Conservation (phyloP, 2,797 vertebrate genomes). For the Centroberyx gerrardi region DNA sequence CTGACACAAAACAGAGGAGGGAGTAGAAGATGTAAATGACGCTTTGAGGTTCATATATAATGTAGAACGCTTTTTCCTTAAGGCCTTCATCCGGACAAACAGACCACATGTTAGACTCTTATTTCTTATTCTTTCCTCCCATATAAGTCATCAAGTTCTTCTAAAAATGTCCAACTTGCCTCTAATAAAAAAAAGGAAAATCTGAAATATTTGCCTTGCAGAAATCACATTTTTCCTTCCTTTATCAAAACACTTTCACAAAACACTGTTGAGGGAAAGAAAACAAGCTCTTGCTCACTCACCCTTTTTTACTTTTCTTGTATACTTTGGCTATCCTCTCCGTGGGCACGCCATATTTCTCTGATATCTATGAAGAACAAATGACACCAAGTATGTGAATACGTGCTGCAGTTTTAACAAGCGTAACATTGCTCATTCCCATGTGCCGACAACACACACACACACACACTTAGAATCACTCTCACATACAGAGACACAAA, state of each 20-base stretch:
- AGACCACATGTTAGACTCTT: no score
- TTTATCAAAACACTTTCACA: no score
- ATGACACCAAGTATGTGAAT: neutral
- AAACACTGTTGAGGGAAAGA: no score
- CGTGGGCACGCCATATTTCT: conserved; percentile 93
- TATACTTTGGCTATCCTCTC: conserved; percentile 97
- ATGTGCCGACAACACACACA: neutral
- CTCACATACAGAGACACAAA: neutral
- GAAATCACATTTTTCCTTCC: no score
- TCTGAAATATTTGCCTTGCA: no score
- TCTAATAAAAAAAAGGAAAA: neutral
- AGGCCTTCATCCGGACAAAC: neutral
- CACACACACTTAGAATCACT: neutral
- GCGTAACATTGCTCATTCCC: neutral
- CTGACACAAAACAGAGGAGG: conserved; percentile 73
- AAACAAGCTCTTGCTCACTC: conserved; percentile 66
- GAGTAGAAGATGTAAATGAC: no score
- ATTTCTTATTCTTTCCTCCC: no score
- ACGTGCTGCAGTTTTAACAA: neutral
- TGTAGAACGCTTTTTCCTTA: neutral
- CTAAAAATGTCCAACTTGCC: neutral
- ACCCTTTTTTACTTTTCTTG: conserved; percentile 99
- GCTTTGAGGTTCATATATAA: no score
- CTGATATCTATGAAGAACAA: conserved; percentile 89
- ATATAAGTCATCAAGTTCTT: no score